Percentiles rank a stretch among this genome's conserved stretches.
These are phyloP conservation scores for Capromys pilorides DNA, from an alignment of 2,797 vertebrate species.

Conservation along the genomic window DNA sequence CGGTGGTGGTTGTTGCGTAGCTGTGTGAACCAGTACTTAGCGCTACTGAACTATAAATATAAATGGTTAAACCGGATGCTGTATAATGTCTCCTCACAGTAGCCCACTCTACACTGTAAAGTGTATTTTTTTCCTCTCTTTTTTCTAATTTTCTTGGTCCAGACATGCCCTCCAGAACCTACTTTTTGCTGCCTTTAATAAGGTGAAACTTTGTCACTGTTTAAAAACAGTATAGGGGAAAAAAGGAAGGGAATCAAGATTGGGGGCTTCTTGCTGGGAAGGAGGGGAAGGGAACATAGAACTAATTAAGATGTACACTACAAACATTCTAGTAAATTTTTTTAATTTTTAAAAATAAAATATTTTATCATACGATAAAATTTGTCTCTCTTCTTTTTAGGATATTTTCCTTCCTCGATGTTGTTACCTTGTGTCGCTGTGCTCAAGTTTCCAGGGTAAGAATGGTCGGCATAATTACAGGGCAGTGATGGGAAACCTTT, in stretches of 20 bases:
- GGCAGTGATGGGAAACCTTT: neutral
- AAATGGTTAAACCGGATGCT: no score
- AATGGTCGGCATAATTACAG: slow-evolving; percentile 29
- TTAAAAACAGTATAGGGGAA: no score
- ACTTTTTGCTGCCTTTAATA: no score
- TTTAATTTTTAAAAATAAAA: neutral
- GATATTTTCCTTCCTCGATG: slow-evolving; percentile 99
- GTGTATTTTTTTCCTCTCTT: no score
- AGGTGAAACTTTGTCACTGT: no score
- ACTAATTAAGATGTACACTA: neutral
- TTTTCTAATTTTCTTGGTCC: neutral
- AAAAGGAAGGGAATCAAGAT: neutral
- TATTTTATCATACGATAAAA: slow-evolving; percentile 53
- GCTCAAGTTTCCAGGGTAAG: slow-evolving; percentile 99
- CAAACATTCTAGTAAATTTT: neutral
- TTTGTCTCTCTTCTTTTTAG: slow-evolving; percentile 86
- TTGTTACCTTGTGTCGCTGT: slow-evolving; percentile 98
- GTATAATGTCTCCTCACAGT: no score
- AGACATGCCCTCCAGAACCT: no score
- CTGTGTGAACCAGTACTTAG: neutral
- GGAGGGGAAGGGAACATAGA: neutral
- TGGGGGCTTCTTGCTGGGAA: neutral
- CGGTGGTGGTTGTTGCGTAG: no score
- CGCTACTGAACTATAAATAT: neutral
- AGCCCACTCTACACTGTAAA: no score